These are phyloP conservation scores for Conger conger DNA, from an alignment of 2,113 vertebrate species.

Conservation along the genomic window DNA sequence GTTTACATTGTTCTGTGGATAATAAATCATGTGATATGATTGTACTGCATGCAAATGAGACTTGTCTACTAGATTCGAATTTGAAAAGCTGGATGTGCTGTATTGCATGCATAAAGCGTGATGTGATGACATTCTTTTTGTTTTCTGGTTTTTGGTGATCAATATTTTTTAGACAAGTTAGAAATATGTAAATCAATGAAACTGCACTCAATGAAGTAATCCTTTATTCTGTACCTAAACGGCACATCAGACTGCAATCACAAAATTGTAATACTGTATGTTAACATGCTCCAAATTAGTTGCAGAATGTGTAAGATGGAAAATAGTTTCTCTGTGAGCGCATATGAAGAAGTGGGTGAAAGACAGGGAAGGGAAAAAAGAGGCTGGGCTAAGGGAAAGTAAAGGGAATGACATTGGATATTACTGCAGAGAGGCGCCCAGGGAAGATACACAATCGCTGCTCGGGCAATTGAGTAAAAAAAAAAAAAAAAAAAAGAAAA, in stretches of 20 bases:
- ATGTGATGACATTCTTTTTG: not conserved
- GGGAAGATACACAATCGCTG: constrained; percentile 42
- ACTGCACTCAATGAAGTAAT: no score
- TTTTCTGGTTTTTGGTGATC: not conserved
- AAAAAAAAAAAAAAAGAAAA: constrained; percentile 25
- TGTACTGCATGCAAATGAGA: not conserved
- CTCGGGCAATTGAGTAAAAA: constrained; percentile 36
- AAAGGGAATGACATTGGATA: constrained; percentile 58
- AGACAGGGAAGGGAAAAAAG: constrained; percentile 31
- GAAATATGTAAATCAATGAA: not conserved
- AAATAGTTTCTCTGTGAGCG: not conserved
- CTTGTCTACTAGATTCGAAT: not conserved
- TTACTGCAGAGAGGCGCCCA: constrained; percentile 47
- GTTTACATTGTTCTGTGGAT: not conserved
- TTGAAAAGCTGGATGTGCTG: not conserved
- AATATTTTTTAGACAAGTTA: not conserved
- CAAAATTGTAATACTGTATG: no score
- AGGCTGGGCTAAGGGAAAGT: constrained; percentile 48
- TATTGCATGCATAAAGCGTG: not conserved
- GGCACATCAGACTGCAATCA: no score
- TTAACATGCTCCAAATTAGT: not conserved
- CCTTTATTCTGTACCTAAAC: no score
- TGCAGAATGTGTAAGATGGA: not conserved
- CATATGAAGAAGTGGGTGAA: constrained; percentile 44
- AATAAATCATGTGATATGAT: not conserved